phyloP scores from a whole-genome alignment of 2,113 vertebrate species.

The Nematolebias whitei region DNA sequence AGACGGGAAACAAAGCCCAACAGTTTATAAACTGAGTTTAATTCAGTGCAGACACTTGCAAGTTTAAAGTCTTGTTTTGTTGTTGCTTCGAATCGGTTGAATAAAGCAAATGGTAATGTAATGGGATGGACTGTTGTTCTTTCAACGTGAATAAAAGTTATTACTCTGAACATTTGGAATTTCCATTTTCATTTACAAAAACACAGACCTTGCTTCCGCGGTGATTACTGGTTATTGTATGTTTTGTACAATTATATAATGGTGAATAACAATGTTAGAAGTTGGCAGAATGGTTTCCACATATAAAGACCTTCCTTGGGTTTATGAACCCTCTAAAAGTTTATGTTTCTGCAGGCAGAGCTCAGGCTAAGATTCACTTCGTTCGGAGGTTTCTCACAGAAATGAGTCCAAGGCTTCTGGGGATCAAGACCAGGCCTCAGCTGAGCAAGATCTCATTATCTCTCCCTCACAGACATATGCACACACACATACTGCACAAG shows the following conservation, averaged over 20 bases:
- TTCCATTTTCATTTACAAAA: too few species aligned
- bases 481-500: constrained; percentile 31
- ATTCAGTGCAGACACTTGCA: background rate
- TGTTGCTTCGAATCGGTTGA: background rate
- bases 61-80: background rate
- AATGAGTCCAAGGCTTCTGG: constrained; percentile 80
- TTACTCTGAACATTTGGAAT: too few species aligned
- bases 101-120: background rate
- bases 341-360: constrained; percentile 63
- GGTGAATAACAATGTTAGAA: background rate
- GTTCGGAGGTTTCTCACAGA: constrained; percentile 68
- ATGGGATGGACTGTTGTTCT: too few species aligned
- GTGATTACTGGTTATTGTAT: too few species aligned
- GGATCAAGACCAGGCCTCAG: constrained; percentile 76
- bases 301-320: constrained; percentile 26
- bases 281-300: background rate
- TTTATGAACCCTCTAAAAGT: constrained; percentile 39
- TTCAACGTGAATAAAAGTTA: too few species aligned
- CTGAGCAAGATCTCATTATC: constrained; percentile 78
- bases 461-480: constrained; percentile 55
- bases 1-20: background rate
- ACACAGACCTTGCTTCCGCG: too few species aligned
- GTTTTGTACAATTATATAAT: too few species aligned
- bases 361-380: constrained; percentile 46
- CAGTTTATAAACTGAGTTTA: background rate